Evolutionary conservation across 64 coral and sea anemone genomes (phyloP).

Genomic region (Dendronephthya gigantea): DNA sequence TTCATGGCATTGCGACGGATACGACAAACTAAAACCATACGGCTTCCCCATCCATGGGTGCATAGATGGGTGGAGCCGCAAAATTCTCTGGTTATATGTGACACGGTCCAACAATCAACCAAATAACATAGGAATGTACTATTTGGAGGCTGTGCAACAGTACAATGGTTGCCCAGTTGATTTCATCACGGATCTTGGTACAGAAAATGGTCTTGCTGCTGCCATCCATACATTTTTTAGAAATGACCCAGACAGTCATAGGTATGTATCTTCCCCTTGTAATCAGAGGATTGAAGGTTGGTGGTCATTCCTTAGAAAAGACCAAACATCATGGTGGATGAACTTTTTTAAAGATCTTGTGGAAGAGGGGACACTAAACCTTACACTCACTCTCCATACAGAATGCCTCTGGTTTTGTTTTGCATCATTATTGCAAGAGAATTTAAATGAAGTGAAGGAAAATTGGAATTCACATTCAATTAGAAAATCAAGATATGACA

Average conservation of each 20-base stretch:
- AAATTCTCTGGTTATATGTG: conserved; percentile 5
- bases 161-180: neutral
- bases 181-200: conserved; percentile 10
- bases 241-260: neutral
- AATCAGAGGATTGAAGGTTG: conserved; percentile 7
- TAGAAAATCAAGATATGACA: conserved; percentile 1
- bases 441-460: neutral
- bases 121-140: neutral
- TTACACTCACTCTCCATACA: neutral
- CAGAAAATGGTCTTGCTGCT: conserved; percentile 3
- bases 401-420: conserved; percentile 6
- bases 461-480: neutral
- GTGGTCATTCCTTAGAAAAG: conserved; percentile 1
- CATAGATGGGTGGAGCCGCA: conserved; percentile 16
- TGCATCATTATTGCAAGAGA: neutral
- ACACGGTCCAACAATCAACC: neutral
- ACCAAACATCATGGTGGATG: neutral
- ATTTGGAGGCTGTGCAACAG: neutral
- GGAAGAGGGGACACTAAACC: neutral
- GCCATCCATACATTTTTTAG: conserved; percentile 6
- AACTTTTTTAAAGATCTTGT: conserved; percentile 2
- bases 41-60: no score
- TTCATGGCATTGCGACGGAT: conserved; percentile 11
- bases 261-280: neutral
- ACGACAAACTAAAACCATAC: neutral